These are phyloP conservation scores for Agrochola macilenta DNA, from an alignment of 2,888 invertebrate species.

Conservation along the genomic window DNA sequence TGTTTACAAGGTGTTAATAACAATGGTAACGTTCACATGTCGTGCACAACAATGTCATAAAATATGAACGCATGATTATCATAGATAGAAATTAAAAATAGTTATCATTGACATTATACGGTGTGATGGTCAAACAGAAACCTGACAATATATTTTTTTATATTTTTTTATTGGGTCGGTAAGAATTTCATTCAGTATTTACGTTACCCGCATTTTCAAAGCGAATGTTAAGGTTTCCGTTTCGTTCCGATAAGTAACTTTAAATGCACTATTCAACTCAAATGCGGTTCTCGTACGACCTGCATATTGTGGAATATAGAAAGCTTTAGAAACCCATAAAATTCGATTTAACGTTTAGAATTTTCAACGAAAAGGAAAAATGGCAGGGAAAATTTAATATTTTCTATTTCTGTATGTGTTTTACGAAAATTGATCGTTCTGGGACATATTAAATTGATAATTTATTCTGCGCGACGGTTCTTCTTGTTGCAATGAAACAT, in stretches of 20 bases:
- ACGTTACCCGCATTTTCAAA: constrained; percentile 16
- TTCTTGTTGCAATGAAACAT: neutral
- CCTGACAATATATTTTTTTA: too few species aligned
- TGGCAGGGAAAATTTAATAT: neutral
- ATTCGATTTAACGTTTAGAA: constrained; percentile 8
- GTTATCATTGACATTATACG: too few species aligned
- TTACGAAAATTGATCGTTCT: neutral
- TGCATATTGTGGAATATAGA: constrained; percentile 17
- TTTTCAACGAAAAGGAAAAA: constrained; percentile 17
- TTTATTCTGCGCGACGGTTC: constrained; percentile 6
- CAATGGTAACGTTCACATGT: too few species aligned
- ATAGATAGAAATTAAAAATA: too few species aligned
- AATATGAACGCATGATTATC: too few species aligned
- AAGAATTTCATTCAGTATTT: neutral
- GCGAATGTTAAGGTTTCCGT: constrained; percentile 2
- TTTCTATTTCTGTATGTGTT: constrained; percentile 2
- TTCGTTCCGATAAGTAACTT: constrained; percentile 27
- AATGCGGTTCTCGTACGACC: constrained; percentile 6
- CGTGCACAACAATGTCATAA: too few species aligned
- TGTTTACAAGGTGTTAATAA: too few species aligned
- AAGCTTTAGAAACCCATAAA: constrained; percentile 12
- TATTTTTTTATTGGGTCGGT: neutral
- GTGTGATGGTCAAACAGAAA: constrained; percentile 13
- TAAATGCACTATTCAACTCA: constrained; percentile 31
- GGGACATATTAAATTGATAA: neutral